These are phyloP conservation scores for Hydractinia echinata DNA, from an alignment of 30 jellyfish, hydroid and myxozoan species.

Conservation along the genomic window DNA sequence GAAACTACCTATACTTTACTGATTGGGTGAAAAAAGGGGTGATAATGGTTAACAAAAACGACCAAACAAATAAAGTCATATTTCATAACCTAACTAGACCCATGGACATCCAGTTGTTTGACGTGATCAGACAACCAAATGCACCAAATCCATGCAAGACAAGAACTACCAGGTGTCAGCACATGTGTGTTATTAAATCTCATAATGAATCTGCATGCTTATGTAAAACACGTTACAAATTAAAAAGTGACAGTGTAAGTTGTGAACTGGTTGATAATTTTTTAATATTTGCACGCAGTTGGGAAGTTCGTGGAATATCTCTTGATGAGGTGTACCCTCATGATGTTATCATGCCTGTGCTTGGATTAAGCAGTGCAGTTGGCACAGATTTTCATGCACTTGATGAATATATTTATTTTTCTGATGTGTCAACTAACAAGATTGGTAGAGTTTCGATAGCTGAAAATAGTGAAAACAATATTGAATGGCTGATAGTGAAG, in stretches of 20 bases:
- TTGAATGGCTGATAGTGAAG: conserved; percentile 41
- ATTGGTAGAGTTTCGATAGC: conserved; percentile 69
- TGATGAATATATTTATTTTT: conserved; percentile 51
- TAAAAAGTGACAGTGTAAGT: conserved; percentile 37
- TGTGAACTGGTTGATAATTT: conserved; percentile 44
- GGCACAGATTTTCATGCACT: conserved; percentile 81
- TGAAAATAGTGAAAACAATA: conserved; percentile 31
- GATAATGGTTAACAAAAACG: conserved; percentile 42
- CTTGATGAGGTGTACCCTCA: conserved; percentile 34
- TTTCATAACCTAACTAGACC: conserved; percentile 74
- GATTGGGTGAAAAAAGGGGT: conserved; percentile 88
- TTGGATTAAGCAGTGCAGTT: conserved; percentile 85
- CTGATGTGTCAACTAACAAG: conserved; percentile 69
- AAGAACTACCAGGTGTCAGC: conserved; percentile 52
- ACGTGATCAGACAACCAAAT: conserved; percentile 62
- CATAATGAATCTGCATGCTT: conserved; percentile 52
- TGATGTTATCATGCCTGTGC: conserved; percentile 66
- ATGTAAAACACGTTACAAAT: conserved; percentile 49
- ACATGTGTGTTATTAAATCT: conserved; percentile 69
- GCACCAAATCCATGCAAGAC: conserved; percentile 58
- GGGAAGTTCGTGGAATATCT: conserved; percentile 93
- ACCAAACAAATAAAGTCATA: conserved; percentile 13
- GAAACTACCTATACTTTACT: conserved; percentile 62
- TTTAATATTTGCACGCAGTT: conserved; percentile 75
- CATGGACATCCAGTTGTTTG: conserved; percentile 82